A percentile compares a stretch with the other conserved stretches of the same genome.
These are phyloP conservation scores for Sesamia inferens DNA, from an alignment of 2,888 invertebrate species.

Conservation along the genomic window DNA sequence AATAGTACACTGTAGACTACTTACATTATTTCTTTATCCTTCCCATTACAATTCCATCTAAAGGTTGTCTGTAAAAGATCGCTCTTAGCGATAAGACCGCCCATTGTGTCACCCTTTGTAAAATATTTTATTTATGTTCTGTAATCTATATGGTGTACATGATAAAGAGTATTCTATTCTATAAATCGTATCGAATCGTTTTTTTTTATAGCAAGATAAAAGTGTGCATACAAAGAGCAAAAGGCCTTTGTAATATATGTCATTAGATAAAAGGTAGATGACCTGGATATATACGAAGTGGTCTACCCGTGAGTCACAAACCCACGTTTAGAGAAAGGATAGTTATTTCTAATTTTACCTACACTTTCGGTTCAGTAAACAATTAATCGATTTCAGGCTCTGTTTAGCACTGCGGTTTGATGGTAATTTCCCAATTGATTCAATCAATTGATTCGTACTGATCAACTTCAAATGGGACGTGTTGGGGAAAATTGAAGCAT, in stretches of 20 bases:
- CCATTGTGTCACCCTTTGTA: too few species aligned
- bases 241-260: neutral
- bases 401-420: constrained; percentile 10
- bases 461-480: constrained; percentile 20
- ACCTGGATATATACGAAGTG: neutral
- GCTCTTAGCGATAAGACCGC: too few species aligned
- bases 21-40: too few species aligned
- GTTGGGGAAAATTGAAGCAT: neutral
- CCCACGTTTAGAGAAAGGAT: neutral
- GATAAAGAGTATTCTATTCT: too few species aligned
- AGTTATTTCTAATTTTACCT: neutral
- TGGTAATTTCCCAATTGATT: constrained; percentile 8
- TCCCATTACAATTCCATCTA: too few species aligned
- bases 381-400: constrained; percentile 19
- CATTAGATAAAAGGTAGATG: neutral
- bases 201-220: too few species aligned
- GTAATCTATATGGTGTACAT: too few species aligned
- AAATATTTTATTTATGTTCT: too few species aligned
- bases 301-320: neutral
- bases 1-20: too few species aligned
- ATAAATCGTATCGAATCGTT: too few species aligned
- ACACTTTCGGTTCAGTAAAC: constrained; percentile 4
- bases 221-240: too few species aligned
- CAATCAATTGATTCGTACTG: constrained; percentile 20
- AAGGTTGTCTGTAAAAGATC: too few species aligned